These are phyloP conservation scores for Macrocentrus cingulum DNA, from an alignment of 1,140 invertebrate genomes.

Conservation along the genomic window DNA sequence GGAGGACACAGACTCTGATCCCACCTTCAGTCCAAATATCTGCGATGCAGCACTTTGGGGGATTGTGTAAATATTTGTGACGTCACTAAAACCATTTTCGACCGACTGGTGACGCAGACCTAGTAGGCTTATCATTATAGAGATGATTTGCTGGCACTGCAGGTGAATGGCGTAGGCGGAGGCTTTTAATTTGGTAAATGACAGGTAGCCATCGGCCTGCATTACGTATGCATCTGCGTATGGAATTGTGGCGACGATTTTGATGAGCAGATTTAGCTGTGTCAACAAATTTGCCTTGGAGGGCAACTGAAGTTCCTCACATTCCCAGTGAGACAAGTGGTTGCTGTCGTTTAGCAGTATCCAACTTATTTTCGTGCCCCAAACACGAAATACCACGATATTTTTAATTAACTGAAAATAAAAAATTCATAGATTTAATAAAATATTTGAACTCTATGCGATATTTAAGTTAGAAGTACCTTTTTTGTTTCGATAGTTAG, in stretches of 20 bases:
- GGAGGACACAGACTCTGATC: constrained; percentile 20
- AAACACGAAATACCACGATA: constrained; percentile 15
- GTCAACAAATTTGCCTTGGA: constrained; percentile 7
- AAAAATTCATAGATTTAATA: neutral
- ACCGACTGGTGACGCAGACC: neutral
- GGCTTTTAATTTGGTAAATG: constrained; percentile 20
- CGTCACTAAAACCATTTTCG: neutral
- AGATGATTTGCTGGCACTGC: constrained; percentile 26
- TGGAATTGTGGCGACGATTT: constrained; percentile 5
- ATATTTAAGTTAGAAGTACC: constrained; percentile 7
- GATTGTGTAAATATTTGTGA: constrained; percentile 21
- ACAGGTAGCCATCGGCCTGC: constrained; percentile 19
- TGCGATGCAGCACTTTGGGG: constrained; percentile 15
- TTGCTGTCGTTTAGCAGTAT: constrained; percentile 5
- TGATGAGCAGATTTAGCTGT: constrained; percentile 8
- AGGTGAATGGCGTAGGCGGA: constrained; percentile 12
- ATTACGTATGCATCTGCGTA: constrained; percentile 25
- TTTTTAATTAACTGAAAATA: constrained; percentile 15
- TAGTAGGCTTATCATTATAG: constrained; percentile 15
- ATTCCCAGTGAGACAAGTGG: constrained; percentile 20
- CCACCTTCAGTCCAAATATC: constrained; percentile 19
- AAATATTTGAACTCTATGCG: neutral
- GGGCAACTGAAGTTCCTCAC: neutral
- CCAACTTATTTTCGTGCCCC: constrained; percentile 23
- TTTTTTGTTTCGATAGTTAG: neutral